Base-by-base conservation (phyloP, 2,888 invertebrate genomes). In the Drosophila heteroneura region DNA sequence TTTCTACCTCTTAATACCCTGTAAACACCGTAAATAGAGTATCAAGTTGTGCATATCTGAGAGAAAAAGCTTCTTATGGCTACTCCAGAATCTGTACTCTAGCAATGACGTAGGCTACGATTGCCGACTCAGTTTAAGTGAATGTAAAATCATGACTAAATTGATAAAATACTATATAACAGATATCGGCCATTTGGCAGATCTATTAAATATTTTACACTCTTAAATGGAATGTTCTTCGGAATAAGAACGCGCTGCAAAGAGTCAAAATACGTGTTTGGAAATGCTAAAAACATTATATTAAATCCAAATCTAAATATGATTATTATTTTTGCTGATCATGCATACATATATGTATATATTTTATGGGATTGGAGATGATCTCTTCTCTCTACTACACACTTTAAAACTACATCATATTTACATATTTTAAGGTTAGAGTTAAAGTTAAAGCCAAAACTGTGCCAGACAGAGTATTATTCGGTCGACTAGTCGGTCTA, bases 341-440 rank as follows among this genome's bases (percentile, higher is more conserved):
- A 47, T 7, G 14, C 14, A 47, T 22, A 41, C 10, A n/a, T 44
- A 47, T 0, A 14, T 0, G 6, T 1, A 44, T 44, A 14, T 7
- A 14, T 3, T 12, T 22, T 6, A 22, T 22, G 6, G 3, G 1
- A 0, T 1, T 44, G 44, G 1, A 41, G 10, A n/a, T n/a, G 39
- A 4, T n/a, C 10, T n/a, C 4, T 39, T 10, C n/a, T 41, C n/a
- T 10, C n/a, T 10, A 10, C 10, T 41, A 5, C 10, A 5, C 2
- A 41, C 0, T 5, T 10, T 5, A 1, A 0, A 41, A 2, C n/a
- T 10, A 10, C n/a, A 41, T 6, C 0, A 3, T 44, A 6, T n/a
- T 6, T 6, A n/a, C 5, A 28, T 28, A 28, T 28, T 28, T 28
- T 28, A 28, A 28, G 0, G 28, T 28, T 28, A 28, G 0, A 35